Percentiles rank a stretch among this genome's conserved stretches.
phyloP scores from a whole-genome alignment of 2,113 vertebrate species.

The Oenanthe oenanthe region DNA sequence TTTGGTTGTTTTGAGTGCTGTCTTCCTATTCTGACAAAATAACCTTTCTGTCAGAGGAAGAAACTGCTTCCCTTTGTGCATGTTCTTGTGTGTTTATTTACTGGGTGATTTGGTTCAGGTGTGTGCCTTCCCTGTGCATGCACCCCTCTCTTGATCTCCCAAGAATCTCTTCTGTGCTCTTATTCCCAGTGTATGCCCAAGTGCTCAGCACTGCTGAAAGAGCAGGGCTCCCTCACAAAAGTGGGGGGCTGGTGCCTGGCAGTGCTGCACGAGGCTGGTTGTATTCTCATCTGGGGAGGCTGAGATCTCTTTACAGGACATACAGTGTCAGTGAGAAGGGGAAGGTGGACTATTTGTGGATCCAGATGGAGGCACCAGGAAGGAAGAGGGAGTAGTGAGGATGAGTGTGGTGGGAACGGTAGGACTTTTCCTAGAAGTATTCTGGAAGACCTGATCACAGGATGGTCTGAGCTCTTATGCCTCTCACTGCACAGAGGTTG shows the following conservation, averaged over 20 bases:
- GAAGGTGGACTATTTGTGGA: background rate
- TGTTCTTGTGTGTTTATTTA: background rate
- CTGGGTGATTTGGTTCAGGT: background rate
- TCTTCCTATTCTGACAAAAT: background rate
- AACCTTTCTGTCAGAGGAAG: background rate
- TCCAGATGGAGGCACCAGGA: background rate
- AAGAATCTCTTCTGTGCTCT: background rate
- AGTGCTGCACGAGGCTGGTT: rapidly evolving
- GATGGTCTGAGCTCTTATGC: background rate
- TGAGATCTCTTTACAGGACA: background rate
- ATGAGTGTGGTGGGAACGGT: background rate
- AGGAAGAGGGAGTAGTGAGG: background rate
- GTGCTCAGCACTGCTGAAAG: background rate
- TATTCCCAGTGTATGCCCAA: background rate
- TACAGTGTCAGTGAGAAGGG: background rate
- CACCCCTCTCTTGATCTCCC: background rate
- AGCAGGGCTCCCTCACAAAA: background rate
- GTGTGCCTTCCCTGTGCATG: background rate
- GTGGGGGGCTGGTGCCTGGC: background rate
- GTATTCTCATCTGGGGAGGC: background rate
- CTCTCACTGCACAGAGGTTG: background rate
- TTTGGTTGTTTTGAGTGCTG: background rate
- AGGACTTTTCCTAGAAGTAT: background rate
- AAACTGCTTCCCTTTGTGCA: background rate
- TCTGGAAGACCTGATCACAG: background rate